Conservation (phyloP, 2,888 invertebrate species). For the Melieria omissa region DNA sequence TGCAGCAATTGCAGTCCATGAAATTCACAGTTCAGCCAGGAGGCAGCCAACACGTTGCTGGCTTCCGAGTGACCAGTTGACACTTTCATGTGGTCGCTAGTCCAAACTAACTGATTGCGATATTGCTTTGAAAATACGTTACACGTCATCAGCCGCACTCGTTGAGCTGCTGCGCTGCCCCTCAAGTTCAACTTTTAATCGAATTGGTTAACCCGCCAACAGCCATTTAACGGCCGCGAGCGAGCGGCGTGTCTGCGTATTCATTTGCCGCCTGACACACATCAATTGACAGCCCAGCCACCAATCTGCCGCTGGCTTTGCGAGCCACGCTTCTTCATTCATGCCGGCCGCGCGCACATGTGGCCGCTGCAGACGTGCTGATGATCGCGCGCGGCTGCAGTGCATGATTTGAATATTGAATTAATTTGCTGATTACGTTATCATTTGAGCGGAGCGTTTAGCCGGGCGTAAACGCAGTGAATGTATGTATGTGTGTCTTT, state of each 20-base stretch:
- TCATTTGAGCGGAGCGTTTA: slow-evolving; percentile 2
- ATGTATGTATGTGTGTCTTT: no score
- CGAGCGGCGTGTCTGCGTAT: neutral
- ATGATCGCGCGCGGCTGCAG: neutral
- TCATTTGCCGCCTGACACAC: neutral
- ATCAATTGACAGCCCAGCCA: neutral
- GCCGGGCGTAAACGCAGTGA: no score
- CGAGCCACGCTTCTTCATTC: slow-evolving; percentile 15
- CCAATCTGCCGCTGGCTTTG: neutral
- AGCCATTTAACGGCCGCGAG: slow-evolving; percentile 15
- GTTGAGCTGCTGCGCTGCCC: neutral
- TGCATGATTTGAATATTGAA: slow-evolving; percentile 35
- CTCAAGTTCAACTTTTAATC: slow-evolving; percentile 60
- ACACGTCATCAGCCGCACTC: no score
- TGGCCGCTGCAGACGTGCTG: neutral
- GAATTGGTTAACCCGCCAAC: slow-evolving; percentile 59
- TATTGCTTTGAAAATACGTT: no score
- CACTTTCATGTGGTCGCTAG: no score
- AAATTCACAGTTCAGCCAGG: no score
- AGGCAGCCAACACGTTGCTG: no score
- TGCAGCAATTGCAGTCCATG: no score
- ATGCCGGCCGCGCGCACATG: neutral
- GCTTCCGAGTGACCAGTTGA: no score
- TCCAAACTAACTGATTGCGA: no score
- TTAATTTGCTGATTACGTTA: slow-evolving; percentile 40